These are phyloP conservation scores for Cheiracanthium punctorium DNA, from an alignment of 2,888 invertebrate genomes.

Conservation along the genomic window DNA sequence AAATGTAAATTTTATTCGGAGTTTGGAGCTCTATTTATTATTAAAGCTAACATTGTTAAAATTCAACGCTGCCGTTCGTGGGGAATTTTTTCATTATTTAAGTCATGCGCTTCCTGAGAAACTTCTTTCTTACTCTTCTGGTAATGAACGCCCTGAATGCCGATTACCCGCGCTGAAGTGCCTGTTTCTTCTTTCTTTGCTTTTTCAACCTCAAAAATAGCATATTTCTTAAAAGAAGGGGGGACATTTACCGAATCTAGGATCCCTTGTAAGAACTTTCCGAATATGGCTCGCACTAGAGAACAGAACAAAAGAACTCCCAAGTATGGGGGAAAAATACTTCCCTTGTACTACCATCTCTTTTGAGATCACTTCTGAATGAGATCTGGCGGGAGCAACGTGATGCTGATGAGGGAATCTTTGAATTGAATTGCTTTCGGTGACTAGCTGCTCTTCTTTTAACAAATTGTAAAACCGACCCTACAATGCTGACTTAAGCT, in stretches of 20 bases:
- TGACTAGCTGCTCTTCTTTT: too few species aligned
- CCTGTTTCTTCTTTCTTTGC: not conserved
- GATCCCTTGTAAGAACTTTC: not conserved
- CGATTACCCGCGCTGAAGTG: not conserved
- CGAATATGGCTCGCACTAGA: not conserved
- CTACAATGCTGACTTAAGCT: too few species aligned
- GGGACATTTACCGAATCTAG: not conserved
- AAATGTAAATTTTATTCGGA: too few species aligned
- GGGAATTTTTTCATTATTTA: not conserved
- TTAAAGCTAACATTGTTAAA: too few species aligned
- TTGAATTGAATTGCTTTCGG: conserved; percentile 13
- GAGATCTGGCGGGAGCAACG: conserved; percentile 27
- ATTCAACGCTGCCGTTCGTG: too few species aligned
- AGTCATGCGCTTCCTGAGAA: not conserved
- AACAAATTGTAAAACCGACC: too few species aligned
- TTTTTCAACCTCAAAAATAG: conserved; percentile 14
- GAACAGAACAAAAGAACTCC: conserved; percentile 28
- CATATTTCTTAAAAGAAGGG: conserved; percentile 10
- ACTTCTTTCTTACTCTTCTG: not conserved
- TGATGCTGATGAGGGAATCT: conserved; percentile 23
- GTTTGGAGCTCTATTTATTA: too few species aligned
- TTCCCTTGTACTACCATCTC: conserved; percentile 3
- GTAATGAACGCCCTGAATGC: not conserved
- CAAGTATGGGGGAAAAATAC: not conserved
- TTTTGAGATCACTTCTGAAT: conserved; percentile 37